These are phyloP conservation scores for Haplotaxodon microlepis DNA, from an alignment of 2,113 vertebrate genomes.

Conservation along the genomic window DNA sequence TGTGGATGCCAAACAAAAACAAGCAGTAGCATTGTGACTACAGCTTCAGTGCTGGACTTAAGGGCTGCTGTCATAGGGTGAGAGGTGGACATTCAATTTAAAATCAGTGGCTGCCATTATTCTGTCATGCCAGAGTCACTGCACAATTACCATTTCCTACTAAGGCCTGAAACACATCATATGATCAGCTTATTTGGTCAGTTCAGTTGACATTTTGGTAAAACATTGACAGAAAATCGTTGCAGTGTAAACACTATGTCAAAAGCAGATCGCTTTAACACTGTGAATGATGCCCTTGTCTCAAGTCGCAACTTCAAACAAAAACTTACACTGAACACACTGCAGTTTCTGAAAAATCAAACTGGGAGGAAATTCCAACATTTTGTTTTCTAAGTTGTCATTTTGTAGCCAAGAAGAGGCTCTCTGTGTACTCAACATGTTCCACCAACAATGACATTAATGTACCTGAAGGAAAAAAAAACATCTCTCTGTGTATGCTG, in stretches of 20 bases:
- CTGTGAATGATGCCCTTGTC: neutral
- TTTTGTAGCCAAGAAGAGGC: neutral
- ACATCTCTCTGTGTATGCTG: neutral
- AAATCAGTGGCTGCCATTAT: neutral
- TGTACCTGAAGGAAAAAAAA: neutral
- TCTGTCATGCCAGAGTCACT: neutral
- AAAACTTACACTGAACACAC: neutral
- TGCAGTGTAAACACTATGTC: neutral
- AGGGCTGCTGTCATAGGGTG: neutral
- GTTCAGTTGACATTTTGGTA: neutral
- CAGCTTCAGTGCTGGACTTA: neutral
- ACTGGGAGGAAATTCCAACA: neutral
- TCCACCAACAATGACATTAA: neutral
- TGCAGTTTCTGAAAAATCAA: neutral
- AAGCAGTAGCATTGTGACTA: neutral
- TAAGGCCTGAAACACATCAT: neutral
- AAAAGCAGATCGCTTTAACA: neutral
- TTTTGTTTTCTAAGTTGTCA: neutral
- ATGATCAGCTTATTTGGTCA: neutral
- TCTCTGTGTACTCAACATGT: neutral
- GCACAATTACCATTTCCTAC: neutral
- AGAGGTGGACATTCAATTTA: neutral
- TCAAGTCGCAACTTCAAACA: neutral
- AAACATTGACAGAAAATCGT: neutral
- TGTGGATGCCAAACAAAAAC: neutral